Evolutionary conservation across 1,140 invertebrate genomes (phyloP).

Genomic region (Sitobion miscanthi): DNA sequence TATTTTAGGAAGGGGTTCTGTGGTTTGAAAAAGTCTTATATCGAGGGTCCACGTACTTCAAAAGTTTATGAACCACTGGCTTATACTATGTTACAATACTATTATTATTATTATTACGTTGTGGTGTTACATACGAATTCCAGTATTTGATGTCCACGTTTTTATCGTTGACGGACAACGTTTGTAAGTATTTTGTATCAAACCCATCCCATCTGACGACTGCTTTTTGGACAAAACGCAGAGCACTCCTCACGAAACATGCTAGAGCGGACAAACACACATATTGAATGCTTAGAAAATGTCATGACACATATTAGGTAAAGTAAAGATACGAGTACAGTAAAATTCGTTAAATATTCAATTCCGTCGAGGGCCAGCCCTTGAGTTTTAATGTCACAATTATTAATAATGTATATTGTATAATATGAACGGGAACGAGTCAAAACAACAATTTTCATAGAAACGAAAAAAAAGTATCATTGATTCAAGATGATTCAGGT

Average conservation of each 20-base stretch:
- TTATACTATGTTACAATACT: background rate
- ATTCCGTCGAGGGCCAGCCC: too few relatives aligned
- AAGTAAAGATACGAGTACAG: too few relatives aligned
- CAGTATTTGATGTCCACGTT: conserved; percentile 29
- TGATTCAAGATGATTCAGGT: too few relatives aligned
- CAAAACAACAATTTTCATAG: too few relatives aligned
- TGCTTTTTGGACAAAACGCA: background rate
- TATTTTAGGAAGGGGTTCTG: too few relatives aligned
- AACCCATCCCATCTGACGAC: background rate
- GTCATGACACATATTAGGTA: background rate
- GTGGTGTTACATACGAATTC: conserved; percentile 6
- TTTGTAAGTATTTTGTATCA: background rate
- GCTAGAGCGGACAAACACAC: background rate
- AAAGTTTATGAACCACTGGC: too few relatives aligned
- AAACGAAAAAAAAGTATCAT: too few relatives aligned
- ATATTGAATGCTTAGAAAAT: background rate
- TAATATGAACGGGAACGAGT: too few relatives aligned
- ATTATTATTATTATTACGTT: background rate
- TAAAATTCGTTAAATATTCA: too few relatives aligned
- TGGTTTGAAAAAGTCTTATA: too few relatives aligned
- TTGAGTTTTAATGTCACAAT: background rate
- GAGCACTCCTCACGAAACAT: background rate
- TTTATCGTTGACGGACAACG: background rate
- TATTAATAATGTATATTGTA: background rate
- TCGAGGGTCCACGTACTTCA: too few relatives aligned